Evolutionary conservation across 2,797 vertebrate species (phyloP).

Genomic region (Manis crassicaudata): DNA sequence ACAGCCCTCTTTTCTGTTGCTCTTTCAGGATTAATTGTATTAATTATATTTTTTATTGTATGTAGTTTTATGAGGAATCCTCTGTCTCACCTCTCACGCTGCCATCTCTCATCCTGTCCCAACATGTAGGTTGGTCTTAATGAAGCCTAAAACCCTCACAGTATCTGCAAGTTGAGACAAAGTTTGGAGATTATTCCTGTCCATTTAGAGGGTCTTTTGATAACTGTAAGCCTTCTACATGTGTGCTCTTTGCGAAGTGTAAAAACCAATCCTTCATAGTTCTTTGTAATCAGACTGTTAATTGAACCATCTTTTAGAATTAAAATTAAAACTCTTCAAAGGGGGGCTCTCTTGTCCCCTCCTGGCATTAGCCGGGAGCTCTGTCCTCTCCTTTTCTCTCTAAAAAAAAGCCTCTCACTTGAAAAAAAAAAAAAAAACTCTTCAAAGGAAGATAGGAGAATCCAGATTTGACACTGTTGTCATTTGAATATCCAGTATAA

Average conservation of each 20-base stretch:
- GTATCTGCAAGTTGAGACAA: neutral
- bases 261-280: conserved; percentile 16
- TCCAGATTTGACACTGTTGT: conserved; percentile 5
- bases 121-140: neutral
- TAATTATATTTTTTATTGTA: too few species aligned
- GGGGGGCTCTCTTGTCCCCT: too few species aligned
- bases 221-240: neutral
- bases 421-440: too few species aligned
- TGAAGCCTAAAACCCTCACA: neutral
- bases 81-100: too few species aligned
- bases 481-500: neutral
- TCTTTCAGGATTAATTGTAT: too few species aligned
- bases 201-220: neutral
- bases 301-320: neutral
- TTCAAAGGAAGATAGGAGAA: conserved; percentile 5
- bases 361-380: too few species aligned
- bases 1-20: too few species aligned
- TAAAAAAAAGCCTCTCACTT: too few species aligned
- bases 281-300: conserved; percentile 8
- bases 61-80: too few species aligned
- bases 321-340: conserved; percentile 13
- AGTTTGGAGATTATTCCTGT: neutral
- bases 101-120: too few species aligned
- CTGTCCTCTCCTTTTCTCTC: too few species aligned
- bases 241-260: neutral